Base-by-base conservation (phyloP, 2,113 vertebrate species). In the Antennarius striatus region DNA sequence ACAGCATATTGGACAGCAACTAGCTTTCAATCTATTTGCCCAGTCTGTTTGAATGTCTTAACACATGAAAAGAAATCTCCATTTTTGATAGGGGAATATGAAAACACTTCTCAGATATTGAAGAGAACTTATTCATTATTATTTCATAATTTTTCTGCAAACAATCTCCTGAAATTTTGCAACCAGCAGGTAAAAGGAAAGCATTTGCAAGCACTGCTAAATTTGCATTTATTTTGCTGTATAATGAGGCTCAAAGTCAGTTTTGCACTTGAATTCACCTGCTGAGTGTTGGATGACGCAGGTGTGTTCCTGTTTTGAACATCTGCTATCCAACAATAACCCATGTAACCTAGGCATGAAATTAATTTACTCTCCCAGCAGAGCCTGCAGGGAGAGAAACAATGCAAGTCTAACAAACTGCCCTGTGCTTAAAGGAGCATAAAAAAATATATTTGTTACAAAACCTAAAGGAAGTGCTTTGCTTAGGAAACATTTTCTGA, bases 341-440 rank as follows among this genome's bases (percentile, higher is more conserved):
- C 68, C 75, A 56, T 75, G 83, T 85, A 79, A 70, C 72, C 39
- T 22, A 39, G 22, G 60, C 69, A 72, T 79, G 70, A 83, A 82
- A 77, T 85, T 83, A 77, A 86, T 89, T 71, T 53, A 66, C 59
- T 32, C 57, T 85, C 85, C 83, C 80, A 79, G 77, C 50, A 85
- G 81, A 86, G 83, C 68, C 71, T 22, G 67, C 67, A 78, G 63
- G 68, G 64, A 69, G 56, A 6, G 79, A 86, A 86, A 84, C 81
- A 84, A 66, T 57, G 53, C 60, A 46, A 72, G 79, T 45, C 32
- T 61, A 68, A 77, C 65, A 76, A 82, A 74, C 66, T 81, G 55
- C 43, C 10, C 16, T 0, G 0, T 32, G 49, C 55, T 50, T 0
- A 36, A 29, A 28, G 6, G 43, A 70, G 52, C 22, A 54, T 7